Percentiles rank a stretch among this genome's conserved stretches.
These are phyloP conservation scores for Poecilia velifera DNA, from an alignment of 2,797 vertebrate genomes.

Conservation along the genomic window DNA sequence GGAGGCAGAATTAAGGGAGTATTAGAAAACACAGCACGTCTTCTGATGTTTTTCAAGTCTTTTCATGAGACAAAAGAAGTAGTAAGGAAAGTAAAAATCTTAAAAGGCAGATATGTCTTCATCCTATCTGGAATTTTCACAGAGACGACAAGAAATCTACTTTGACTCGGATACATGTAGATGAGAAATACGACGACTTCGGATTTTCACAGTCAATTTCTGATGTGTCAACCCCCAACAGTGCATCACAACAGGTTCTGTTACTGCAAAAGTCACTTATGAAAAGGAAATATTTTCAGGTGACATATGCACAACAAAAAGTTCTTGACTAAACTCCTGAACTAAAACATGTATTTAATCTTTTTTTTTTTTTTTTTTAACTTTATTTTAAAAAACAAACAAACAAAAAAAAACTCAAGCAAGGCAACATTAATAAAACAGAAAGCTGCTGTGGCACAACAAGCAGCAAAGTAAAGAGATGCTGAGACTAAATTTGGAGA, in stretches of 20 bases:
- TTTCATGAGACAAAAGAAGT: neutral
- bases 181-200: neutral
- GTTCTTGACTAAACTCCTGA: slow-evolving; percentile 30
- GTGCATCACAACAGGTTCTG: slow-evolving; percentile 17
- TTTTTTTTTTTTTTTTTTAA: slow-evolving; percentile 7
- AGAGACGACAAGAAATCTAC: neutral
- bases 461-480: slow-evolving; percentile 65
- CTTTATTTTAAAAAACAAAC: slow-evolving; percentile 19
- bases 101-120: neutral
- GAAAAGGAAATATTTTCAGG: slow-evolving; percentile 14
- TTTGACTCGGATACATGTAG: slow-evolving; percentile 3
- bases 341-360: slow-evolving; percentile 31
- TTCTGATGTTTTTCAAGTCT: neutral
- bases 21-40: neutral
- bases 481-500: slow-evolving; percentile 67
- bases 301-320: slow-evolving; percentile 31
- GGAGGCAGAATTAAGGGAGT: neutral
- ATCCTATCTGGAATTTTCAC: neutral
- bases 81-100: neutral
- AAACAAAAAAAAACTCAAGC: slow-evolving; percentile 36
- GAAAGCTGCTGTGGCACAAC: slow-evolving; percentile 54
- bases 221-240: slow-evolving; percentile 12
- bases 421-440: slow-evolving; percentile 76
- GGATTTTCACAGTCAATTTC: slow-evolving; percentile 14
- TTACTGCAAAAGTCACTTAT: neutral